Evolutionary conservation across 2,888 invertebrate genomes (phyloP).

Genomic region (Pseudoips prasinana): DNA sequence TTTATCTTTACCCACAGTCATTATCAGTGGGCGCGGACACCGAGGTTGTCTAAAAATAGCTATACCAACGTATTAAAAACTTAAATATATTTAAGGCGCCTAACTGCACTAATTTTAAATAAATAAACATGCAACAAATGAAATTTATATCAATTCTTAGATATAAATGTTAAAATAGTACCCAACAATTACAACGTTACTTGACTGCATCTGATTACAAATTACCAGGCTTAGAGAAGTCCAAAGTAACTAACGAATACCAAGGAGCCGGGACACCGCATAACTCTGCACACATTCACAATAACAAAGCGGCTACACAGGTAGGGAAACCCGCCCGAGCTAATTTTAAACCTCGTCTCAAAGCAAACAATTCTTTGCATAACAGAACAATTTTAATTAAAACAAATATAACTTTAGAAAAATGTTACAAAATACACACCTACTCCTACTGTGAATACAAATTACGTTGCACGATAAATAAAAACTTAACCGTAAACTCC

Average conservation of each 20-base stretch:
- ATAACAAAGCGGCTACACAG: conserved; percentile 63
- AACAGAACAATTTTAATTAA: conserved; percentile 58
- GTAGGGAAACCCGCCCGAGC: conserved; percentile 60
- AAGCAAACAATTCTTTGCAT: conserved; percentile 54
- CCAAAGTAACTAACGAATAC: conserved; percentile 49
- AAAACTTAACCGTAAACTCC: too few species aligned
- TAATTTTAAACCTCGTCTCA: conserved; percentile 56
- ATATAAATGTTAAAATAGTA: too few species aligned
- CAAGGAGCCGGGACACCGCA: conserved; percentile 58
- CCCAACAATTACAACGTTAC: too few species aligned
- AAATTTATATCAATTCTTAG: too few species aligned
- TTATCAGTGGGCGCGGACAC: too few species aligned
- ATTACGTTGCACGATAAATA: conserved; percentile 41
- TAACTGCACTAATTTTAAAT: too few species aligned
- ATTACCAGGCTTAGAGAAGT: conserved; percentile 47
- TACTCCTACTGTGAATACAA: conserved; percentile 39
- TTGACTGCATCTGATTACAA: conserved; percentile 33
- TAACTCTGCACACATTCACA: conserved; percentile 65
- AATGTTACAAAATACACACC: conserved; percentile 27
- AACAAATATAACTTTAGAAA: conserved; percentile 48
- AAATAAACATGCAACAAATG: too few species aligned
- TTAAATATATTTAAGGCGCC: too few species aligned
- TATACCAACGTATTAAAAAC: too few species aligned
- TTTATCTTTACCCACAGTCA: too few species aligned
- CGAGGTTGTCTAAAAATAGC: too few species aligned